These are phyloP conservation scores for Butorides virescens DNA, from an alignment of 2,113 vertebrate species.

Conservation along the genomic window DNA sequence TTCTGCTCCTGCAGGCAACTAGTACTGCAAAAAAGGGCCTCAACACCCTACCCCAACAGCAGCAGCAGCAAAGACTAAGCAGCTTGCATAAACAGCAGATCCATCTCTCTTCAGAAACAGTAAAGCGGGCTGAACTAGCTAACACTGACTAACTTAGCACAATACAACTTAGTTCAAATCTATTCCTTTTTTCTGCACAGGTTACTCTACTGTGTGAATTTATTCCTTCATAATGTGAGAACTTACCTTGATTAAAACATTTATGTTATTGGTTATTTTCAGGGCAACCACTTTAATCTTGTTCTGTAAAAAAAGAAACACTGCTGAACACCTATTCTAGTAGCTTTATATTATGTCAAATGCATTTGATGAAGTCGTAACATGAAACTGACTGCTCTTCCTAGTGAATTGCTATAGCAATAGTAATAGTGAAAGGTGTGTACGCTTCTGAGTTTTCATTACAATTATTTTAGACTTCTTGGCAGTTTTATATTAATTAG, in stretches of 20 bases:
- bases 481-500: not conserved
- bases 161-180: not conserved
- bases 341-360: not conserved
- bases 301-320: constrained; percentile 80
- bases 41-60: not conserved
- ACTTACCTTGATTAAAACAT: constrained; percentile 96
- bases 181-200: not conserved
- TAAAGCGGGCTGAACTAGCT: not conserved
- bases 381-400: not conserved
- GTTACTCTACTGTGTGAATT: not conserved
- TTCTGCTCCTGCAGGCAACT: not conserved
- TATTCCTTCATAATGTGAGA: not conserved
- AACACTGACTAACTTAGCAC: not conserved
- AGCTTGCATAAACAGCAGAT: not conserved
- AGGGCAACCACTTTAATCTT: constrained; percentile 99
- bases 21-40: not conserved
- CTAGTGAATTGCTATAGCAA: not conserved
- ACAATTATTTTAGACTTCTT: not conserved
- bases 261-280: constrained; percentile 99
- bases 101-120: not conserved
- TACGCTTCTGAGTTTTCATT: not conserved
- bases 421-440: not conserved
- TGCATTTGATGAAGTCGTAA: not conserved
- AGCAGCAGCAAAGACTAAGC: not conserved
- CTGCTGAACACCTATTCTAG: not conserved